Evolutionary conservation across 1,140 invertebrate species (phyloP).

Genomic region (Triops cancriformis): DNA sequence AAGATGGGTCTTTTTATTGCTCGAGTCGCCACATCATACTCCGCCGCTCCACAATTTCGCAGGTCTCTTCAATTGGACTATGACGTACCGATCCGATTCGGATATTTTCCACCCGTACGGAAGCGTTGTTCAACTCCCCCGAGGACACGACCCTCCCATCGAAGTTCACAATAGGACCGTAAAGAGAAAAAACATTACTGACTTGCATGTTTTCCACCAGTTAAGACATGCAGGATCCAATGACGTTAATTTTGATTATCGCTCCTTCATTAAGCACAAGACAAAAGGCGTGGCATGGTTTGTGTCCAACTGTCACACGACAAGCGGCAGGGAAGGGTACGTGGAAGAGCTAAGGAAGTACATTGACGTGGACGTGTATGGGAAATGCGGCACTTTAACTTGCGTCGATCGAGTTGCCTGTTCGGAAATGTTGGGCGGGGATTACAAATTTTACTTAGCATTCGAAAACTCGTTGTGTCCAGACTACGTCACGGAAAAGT

Average conservation of each 20-base stretch:
- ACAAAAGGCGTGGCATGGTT: conserved; percentile 42
- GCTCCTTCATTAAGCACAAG: conserved; percentile 33
- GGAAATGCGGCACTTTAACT: conserved; percentile 39
- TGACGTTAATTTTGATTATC: neutral
- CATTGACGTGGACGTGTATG: conserved; percentile 48
- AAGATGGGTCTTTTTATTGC: conserved; percentile 29
- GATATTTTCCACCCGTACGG: conserved; percentile 44
- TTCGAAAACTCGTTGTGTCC: conserved; percentile 44
- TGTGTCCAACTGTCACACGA: conserved; percentile 45
- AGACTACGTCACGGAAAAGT: conserved; percentile 40
- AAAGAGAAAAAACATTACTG: neutral
- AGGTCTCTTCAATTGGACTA: conserved; percentile 50
- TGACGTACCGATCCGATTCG: conserved; percentile 49
- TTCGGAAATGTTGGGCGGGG: neutral
- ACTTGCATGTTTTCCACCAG: neutral
- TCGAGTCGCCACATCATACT: conserved; percentile 30
- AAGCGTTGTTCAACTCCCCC: conserved; percentile 28
- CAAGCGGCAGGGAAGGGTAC: conserved; percentile 41
- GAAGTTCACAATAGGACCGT: neutral
- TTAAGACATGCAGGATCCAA: neutral
- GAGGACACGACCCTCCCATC: neutral
- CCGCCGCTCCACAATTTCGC: neutral
- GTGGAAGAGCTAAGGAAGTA: conserved; percentile 41
- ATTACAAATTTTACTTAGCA: conserved; percentile 45
- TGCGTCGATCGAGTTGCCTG: conserved; percentile 23